phyloP scores from a whole-genome alignment of 2,113 vertebrate genomes.

The Proterorhinus semilunaris region DNA sequence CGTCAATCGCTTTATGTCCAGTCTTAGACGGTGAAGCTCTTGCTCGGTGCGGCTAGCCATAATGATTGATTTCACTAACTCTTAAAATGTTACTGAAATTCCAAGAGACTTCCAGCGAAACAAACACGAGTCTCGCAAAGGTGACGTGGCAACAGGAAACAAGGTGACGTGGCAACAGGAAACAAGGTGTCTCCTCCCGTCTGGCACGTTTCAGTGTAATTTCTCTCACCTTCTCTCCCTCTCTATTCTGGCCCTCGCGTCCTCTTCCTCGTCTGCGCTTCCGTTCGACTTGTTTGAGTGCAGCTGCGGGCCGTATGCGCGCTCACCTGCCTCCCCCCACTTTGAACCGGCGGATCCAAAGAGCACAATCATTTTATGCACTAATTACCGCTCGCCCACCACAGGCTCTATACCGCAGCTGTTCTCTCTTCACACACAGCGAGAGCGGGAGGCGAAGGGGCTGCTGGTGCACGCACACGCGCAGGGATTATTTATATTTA shows the following conservation, averaged over 20 bases:
- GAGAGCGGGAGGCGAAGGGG: slow-evolving; percentile 27
- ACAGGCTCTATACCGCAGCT: slow-evolving; percentile 70
- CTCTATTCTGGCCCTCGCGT: neutral
- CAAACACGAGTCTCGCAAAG: no score
- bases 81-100: no score
- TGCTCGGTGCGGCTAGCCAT: no score
- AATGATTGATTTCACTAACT: no score
- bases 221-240: slow-evolving; percentile 20
- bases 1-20: no score
- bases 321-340: slow-evolving; percentile 74
- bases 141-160: no score
- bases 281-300: slow-evolving; percentile 68
- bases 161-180: no score
- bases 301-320: slow-evolving; percentile 69
- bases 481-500: slow-evolving; percentile 27
- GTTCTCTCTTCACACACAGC: slow-evolving; percentile 53
- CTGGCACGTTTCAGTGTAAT: slow-evolving; percentile 2
- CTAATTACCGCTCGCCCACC: slow-evolving; percentile 75
- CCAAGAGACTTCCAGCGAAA: no score
- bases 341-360: slow-evolving; percentile 70
- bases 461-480: slow-evolving; percentile 43
- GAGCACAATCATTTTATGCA: slow-evolving; percentile 79
- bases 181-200: neutral
- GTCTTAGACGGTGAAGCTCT: no score
- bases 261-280: slow-evolving; percentile 50